phyloP scores from a whole-genome alignment of 2,797 vertebrate genomes.

The Neosilurus hyrtlii region DNA sequence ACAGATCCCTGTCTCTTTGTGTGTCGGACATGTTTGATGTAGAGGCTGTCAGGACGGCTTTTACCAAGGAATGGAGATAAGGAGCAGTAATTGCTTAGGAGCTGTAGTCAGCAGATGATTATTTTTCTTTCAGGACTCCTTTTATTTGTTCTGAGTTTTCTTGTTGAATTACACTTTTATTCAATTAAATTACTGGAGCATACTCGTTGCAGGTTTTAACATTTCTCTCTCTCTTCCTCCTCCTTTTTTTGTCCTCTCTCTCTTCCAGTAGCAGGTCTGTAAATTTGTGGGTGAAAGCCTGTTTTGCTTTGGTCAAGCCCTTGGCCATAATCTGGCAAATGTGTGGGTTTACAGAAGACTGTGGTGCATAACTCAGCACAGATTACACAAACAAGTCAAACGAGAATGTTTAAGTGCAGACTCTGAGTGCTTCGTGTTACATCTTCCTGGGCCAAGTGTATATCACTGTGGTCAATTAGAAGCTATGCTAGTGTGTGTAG shows the following conservation, averaged over 20 bases:
- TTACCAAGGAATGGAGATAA: slow-evolving; percentile 38
- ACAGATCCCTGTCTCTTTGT: slow-evolving; percentile 32
- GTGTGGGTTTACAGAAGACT: slow-evolving; percentile 31
- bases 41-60: slow-evolving; percentile 33
- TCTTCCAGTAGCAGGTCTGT: slow-evolving; percentile 44
- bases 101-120: slow-evolving; percentile 29
- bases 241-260: slow-evolving; percentile 1
- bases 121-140: slow-evolving; percentile 20
- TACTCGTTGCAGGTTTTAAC: slow-evolving; percentile 19
- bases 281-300: slow-evolving; percentile 49
- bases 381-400: slow-evolving; percentile 51
- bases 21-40: slow-evolving; percentile 23
- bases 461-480: slow-evolving; percentile 50
- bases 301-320: slow-evolving; percentile 52
- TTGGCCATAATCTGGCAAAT: slow-evolving; percentile 39
- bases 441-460: slow-evolving; percentile 42
- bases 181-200: slow-evolving; percentile 17
- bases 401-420: slow-evolving; percentile 48
- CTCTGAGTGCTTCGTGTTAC: slow-evolving; percentile 40
- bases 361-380: slow-evolving; percentile 51
- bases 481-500: slow-evolving; percentile 28
- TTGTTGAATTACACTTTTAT: slow-evolving; percentile 29
- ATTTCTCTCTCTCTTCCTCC: background rate
- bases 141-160: slow-evolving; percentile 29
- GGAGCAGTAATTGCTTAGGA: slow-evolving; percentile 22